Evolutionary conservation across 2,113 vertebrate genomes (phyloP), one percentile per base, ranked within the genome.

Genomic region (Morphnarchus princeps): DNA sequence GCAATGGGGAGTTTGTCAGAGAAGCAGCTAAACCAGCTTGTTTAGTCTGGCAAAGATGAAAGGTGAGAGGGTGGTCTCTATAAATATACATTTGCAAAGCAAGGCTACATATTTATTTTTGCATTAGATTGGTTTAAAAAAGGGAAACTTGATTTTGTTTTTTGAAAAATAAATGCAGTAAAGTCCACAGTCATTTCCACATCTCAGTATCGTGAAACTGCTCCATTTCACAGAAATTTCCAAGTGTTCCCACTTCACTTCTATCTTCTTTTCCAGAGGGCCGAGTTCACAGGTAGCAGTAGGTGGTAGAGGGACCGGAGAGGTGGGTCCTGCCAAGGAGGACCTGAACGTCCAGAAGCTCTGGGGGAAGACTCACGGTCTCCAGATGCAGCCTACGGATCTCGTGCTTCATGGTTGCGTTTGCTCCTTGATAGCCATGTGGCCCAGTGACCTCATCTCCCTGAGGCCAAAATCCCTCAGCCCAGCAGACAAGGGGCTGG

Each of bases 21-120:
- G 71, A 80, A 92, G 85, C 38, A 52, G 58, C 40, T 93, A 63
- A 88, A 86, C 36, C 72, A 80, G 26, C 70, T 76, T 90, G 57
- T 94, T 95, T 80, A 88, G 79, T 77, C 89, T 92, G 94, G 87
- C 71, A 92, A 84, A 80, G 54, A 86, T 15, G 58, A 73, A 73
- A 13, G 54, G 62, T 69, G 49, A 69, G 74, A 86, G 28, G 36
- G 61, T 96, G 82, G 71, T 73, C 71, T 92, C 54, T 62, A 54
- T 38, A 97, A 95, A 92, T 49, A 86, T 4, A 86, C 40, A 77
- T 32, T 69, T 58, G 62, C 21, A 85, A 87, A 67, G 73, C n/a
- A 74, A 94, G 28, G 14, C 11, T 5, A 34, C 4, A 2, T 18
- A 79, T 82, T 93, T 90, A 13, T 63, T 72, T 91, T 91, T 89